Conservation (phyloP, 1,140 invertebrate genomes). For the Temnothorax nylanderi region DNA sequence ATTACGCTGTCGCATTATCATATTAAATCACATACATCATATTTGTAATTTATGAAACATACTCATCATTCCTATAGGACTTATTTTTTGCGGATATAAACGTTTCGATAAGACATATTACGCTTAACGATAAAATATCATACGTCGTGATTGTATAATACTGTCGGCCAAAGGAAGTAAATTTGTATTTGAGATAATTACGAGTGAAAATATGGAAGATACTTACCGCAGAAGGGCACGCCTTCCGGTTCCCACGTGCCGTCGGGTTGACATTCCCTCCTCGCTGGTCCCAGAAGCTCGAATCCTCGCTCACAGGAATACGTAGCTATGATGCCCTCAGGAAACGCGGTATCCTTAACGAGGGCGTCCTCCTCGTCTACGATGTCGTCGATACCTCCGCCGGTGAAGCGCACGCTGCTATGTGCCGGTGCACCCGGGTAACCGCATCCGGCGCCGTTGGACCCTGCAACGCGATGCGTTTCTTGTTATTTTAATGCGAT, state of each 20-base stretch:
- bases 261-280: slow-evolving; percentile 91
- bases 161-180: background rate
- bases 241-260: slow-evolving; percentile 96
- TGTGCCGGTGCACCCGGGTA: slow-evolving; percentile 98
- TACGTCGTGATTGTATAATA: background rate
- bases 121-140: background rate
- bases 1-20: background rate
- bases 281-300: slow-evolving; percentile 94
- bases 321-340: slow-evolving; percentile 91
- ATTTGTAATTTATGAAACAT: background rate
- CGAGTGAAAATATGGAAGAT: background rate
- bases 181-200: background rate
- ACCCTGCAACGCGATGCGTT: slow-evolving; percentile 69
- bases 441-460: slow-evolving; percentile 87
- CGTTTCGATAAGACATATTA: background rate
- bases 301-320: slow-evolving; percentile 96
- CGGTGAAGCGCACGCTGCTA: slow-evolving; percentile 91
- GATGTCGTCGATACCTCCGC: slow-evolving; percentile 77
- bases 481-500: background rate
- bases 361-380: slow-evolving; percentile 83
- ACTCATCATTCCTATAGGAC: background rate
- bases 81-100: background rate
- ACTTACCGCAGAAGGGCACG: slow-evolving; percentile 97
- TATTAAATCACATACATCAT: background rate
- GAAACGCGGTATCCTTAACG: slow-evolving; percentile 86